phyloP scores from a whole-genome alignment of 2,113 vertebrate species.

The Beaufortia kweichowensis region DNA sequence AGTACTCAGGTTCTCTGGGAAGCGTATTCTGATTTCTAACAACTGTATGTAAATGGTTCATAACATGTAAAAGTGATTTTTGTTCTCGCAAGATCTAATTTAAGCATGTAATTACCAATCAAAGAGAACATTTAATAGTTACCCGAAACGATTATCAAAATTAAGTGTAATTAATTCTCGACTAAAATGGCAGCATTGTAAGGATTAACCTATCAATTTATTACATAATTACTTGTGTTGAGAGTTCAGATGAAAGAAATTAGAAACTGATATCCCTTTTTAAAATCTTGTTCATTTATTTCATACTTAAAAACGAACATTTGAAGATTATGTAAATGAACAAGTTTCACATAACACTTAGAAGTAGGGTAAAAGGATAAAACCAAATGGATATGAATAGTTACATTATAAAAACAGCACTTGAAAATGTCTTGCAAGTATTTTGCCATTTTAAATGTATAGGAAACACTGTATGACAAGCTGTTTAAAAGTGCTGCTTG shows the following conservation, averaged over 20 bases:
- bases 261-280: neutral
- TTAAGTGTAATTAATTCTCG: neutral
- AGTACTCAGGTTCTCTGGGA: neutral
- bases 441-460: conserved; percentile 27
- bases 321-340: conserved; percentile 12
- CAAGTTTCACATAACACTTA: conserved; percentile 9
- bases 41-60: neutral
- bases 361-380: neutral
- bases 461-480: conserved; percentile 49
- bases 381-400: neutral
- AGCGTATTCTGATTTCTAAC: conserved; percentile 11
- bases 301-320: conserved; percentile 14
- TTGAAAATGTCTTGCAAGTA: neutral
- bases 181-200: neutral
- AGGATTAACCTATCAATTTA: neutral
- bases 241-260: neutral
- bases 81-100: neutral
- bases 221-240: no score
- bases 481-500: conserved; percentile 41
- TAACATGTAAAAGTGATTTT: neutral
- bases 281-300: conserved; percentile 21
- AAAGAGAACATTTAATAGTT: neutral
- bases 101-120: neutral
- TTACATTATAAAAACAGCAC: neutral
- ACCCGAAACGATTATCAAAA: neutral